phyloP scores from a whole-genome alignment of 2,888 invertebrate genomes.

The Heteromyza rotundicornis region DNA sequence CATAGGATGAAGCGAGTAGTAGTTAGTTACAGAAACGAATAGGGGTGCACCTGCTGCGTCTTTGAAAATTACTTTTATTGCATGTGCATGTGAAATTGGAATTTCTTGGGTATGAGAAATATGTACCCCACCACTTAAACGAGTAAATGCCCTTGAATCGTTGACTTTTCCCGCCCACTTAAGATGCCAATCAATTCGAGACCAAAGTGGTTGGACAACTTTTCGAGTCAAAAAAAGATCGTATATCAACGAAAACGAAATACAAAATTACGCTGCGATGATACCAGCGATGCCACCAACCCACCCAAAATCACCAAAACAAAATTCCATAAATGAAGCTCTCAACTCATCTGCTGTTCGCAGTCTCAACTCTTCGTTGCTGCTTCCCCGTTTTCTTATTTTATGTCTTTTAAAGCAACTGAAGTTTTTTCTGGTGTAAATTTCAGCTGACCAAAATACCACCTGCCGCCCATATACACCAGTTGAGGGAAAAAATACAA shows the following conservation, averaged over 20 bases:
- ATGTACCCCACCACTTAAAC: neutral
- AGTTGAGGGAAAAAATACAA: no score
- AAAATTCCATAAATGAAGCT: neutral
- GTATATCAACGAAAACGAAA: no score
- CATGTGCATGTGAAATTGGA: no score
- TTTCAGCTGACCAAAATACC: slow-evolving; percentile 42
- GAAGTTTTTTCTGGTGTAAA: slow-evolving; percentile 5
- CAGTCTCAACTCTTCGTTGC: neutral
- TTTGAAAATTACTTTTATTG: no score
- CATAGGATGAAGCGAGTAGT: neutral
- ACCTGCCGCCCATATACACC: slow-evolving; percentile 54
- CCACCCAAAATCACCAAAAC: slow-evolving; percentile 5
- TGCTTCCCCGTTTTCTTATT: neutral
- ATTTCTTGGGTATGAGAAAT: no score
- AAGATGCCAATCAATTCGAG: slow-evolving; percentile 10
- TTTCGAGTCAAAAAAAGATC: slow-evolving; percentile 23
- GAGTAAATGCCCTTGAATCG: neutral
- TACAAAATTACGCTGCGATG: no score
- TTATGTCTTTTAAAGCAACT: no score
- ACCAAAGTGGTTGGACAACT: slow-evolving; percentile 25
- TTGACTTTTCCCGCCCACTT: slow-evolving; percentile 4
- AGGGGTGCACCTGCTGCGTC: neutral
- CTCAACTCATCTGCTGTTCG: neutral
- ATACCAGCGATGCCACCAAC: neutral
- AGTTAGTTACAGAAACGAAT: no score